Percentiles rank a stretch among this genome's conserved stretches.
These are phyloP conservation scores for Asobara japonica DNA, from an alignment of 1,140 invertebrate species.

Conservation along the genomic window DNA sequence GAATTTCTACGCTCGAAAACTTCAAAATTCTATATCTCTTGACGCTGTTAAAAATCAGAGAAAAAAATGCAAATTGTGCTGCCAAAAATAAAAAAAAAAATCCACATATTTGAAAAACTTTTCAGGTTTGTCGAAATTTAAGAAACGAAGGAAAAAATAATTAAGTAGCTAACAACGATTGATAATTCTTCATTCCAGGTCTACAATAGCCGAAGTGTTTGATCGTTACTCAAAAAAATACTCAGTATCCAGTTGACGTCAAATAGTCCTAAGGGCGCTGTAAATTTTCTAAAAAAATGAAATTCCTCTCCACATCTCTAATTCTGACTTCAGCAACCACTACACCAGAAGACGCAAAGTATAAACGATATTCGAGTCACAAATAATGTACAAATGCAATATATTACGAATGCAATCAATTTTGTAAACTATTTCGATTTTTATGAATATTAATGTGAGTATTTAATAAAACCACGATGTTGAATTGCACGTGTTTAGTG, in stretches of 20 bases:
- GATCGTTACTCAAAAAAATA: conserved; percentile 67
- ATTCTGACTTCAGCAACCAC: not conserved
- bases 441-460: not conserved
- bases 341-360: not conserved
- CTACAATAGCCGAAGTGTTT: conserved; percentile 67
- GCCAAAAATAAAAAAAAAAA: too few relatives aligned
- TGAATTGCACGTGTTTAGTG: too few relatives aligned
- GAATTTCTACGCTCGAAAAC: too few relatives aligned
- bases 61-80: too few relatives aligned
- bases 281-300: not conserved
- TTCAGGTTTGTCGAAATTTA: too few relatives aligned
- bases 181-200: conserved; percentile 26
- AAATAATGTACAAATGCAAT: not conserved
- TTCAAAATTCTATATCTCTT: too few relatives aligned
- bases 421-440: not conserved
- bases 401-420: not conserved
- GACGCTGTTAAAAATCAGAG: too few relatives aligned
- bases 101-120: too few relatives aligned
- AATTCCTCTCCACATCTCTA: not conserved
- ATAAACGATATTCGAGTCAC: not conserved
- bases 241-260: conserved; percentile 54
- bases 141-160: too few relatives aligned
- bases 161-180: too few relatives aligned
- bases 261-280: not conserved
- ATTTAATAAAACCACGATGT: not conserved